phyloP scores from a whole-genome alignment of 2,113 vertebrate genomes.

The Catharus bicknelli region DNA sequence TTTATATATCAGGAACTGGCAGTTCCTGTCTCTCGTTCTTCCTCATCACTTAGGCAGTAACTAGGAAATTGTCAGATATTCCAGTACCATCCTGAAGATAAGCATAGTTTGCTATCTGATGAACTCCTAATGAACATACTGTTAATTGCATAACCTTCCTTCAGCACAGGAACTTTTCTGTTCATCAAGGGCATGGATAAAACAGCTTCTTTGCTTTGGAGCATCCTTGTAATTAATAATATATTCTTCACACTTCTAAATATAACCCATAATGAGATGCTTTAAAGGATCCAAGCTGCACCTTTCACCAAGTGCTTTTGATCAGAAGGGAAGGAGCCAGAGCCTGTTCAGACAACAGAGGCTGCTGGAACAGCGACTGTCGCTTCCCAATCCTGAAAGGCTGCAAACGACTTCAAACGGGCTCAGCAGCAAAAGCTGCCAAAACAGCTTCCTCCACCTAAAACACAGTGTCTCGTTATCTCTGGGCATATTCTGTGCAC shows the following conservation, averaged over 20 bases:
- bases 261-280: conserved; percentile 75
- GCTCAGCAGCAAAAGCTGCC: not conserved
- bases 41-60: conserved; percentile 6
- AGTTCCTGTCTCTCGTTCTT: not conserved
- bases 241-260: conserved; percentile 75
- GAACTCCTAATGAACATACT: conserved; percentile 71
- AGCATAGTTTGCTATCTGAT: conserved; percentile 13
- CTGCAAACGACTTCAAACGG: not conserved
- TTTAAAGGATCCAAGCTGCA: conserved; percentile 59
- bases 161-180: conserved; percentile 29
- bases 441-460: not conserved
- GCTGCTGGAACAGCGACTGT: not conserved
- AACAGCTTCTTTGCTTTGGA: conserved; percentile 68
- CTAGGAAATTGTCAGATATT: conserved; percentile 15
- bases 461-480: not conserved
- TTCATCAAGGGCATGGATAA: conserved; percentile 75
- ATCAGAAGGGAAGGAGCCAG: conserved; percentile 30
- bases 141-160: conserved; percentile 75
- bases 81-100: conserved; percentile 4
- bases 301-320: conserved; percentile 54
- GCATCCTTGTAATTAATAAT: conserved; percentile 79
- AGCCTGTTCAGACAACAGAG: conserved; percentile 10
- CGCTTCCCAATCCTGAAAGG: not conserved
- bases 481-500: not conserved
- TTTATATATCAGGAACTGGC: not conserved